These are phyloP conservation scores for Pitta sordida DNA, from an alignment of 2,113 vertebrate genomes.

Conservation along the genomic window DNA sequence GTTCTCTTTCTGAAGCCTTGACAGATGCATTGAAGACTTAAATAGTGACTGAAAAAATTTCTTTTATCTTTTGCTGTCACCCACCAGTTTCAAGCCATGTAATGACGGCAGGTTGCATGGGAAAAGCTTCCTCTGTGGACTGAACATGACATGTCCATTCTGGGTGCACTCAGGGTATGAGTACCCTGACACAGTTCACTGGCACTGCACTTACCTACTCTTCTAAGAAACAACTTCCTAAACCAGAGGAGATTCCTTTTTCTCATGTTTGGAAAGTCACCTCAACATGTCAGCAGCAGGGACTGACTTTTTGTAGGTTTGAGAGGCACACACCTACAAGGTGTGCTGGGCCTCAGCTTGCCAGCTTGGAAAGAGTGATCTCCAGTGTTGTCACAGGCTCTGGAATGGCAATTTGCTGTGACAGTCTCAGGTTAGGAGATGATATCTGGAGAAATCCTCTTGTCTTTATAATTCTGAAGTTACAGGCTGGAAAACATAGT, in stretches of 20 bases:
- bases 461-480: background rate
- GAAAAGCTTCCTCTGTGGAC: background rate
- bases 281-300: background rate
- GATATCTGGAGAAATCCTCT: background rate
- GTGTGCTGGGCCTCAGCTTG: background rate
- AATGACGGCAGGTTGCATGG: rapidly evolving
- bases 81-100: background rate
- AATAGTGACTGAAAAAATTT: background rate
- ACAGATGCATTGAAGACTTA: background rate
- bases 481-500: background rate
- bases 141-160: background rate
- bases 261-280: background rate
- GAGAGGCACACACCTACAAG: background rate
- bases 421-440: background rate
- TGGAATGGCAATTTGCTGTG: background rate
- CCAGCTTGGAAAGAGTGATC: background rate
- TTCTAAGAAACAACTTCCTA: background rate
- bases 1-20: background rate
- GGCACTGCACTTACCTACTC: background rate
- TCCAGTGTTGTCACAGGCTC: background rate
- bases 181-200: background rate
- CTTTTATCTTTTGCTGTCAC: background rate
- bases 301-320: background rate
- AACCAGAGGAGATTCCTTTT: background rate
- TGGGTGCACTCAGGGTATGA: background rate